These are phyloP conservation scores for Chondrosia reniformis DNA, from an alignment of 37 sponge, comb jelly and placozoan genomes.

Conservation along the genomic window DNA sequence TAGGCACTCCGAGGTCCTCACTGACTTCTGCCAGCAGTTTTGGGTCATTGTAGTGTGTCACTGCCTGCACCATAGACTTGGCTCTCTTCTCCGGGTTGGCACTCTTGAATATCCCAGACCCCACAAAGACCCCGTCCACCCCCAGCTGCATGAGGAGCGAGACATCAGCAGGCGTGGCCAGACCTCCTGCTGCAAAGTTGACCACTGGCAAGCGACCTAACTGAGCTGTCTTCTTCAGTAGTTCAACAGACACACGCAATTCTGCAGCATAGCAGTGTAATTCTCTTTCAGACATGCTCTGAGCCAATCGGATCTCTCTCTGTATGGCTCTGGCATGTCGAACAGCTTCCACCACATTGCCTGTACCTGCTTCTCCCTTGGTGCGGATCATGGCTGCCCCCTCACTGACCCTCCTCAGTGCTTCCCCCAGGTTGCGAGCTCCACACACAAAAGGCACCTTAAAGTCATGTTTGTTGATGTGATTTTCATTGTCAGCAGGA, in stretches of 20 bases:
- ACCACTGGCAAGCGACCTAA: conserved; percentile 76
- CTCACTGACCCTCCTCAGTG: conserved; percentile 72
- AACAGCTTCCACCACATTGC: conserved; percentile 81
- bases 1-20: conserved; percentile 65
- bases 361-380: conserved; percentile 86
- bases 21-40: conserved; percentile 62
- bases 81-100: conserved; percentile 63
- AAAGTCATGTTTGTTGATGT: conserved; percentile 66
- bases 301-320: conserved; percentile 57
- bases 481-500: conserved; percentile 80
- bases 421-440: conserved; percentile 78
- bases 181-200: conserved; percentile 82
- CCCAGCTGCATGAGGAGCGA: conserved; percentile 76
- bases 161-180: conserved; percentile 83
- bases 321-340: conserved; percentile 68
- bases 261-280: conserved; percentile 72
- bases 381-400: conserved; percentile 83
- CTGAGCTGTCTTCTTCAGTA: conserved; percentile 67
- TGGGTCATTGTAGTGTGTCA: conserved; percentile 71
- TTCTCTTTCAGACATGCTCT: conserved; percentile 41
- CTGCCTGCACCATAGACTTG: conserved; percentile 76
- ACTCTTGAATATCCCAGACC: conserved; percentile 84
- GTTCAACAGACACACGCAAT: conserved; percentile 61
- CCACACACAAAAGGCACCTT: conserved; percentile 79
- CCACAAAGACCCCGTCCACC: conserved; percentile 80